Base-by-base conservation (phyloP, 2,113 vertebrate species). In the Conger conger region DNA sequence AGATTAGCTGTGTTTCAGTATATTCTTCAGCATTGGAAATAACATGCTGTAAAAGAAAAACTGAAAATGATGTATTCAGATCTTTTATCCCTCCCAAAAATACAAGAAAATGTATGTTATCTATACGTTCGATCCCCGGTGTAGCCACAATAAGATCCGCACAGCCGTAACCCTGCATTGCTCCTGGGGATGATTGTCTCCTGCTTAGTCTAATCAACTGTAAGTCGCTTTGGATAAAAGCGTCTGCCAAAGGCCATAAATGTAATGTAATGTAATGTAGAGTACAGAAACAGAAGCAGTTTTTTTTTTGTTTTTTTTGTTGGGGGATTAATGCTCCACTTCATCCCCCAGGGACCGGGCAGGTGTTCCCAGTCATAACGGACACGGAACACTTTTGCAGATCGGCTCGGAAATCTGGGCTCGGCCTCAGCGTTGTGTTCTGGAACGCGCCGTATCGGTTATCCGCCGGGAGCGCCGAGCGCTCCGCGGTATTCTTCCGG, bases 341-440 rank as follows among this genome's bases (percentile, higher is more conserved):
- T 57, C 23, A 35, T 15, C 33, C 23, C 80, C 30, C 18, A 57
- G 2, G 36, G 60, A 30, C 17, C 53, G 18, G 23, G 27, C 80
- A 36, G 53, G 30, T 82, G 80, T 82, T 82, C 80, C 54, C 53
- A 82, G 54, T 82, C 54, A 37, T 20, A 18, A 36, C 35, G 16
- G 45, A 23, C 23, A 1, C 27, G 50, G 80, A 30, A 54, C 80
- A 35, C 9, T 15, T 82, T 60, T 57, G 20, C 54, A 33, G n/a
- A 42, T 60, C 45, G 36, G 80, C 30, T 53, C 11, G 18, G 50
- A 53, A 36, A 5, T 30, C 45, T 13, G n/a, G 27, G 50, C 30
- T 57, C 23, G 7, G 15, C 7, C 23, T 4, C 4, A 68, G 4
- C 20, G 23, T 4, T 3, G 60, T n/a, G 60, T 68, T 68, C 60